These are phyloP conservation scores for Polydrusus pterygomalis DNA, from an alignment of 2,888 invertebrate species.

Conservation along the genomic window DNA sequence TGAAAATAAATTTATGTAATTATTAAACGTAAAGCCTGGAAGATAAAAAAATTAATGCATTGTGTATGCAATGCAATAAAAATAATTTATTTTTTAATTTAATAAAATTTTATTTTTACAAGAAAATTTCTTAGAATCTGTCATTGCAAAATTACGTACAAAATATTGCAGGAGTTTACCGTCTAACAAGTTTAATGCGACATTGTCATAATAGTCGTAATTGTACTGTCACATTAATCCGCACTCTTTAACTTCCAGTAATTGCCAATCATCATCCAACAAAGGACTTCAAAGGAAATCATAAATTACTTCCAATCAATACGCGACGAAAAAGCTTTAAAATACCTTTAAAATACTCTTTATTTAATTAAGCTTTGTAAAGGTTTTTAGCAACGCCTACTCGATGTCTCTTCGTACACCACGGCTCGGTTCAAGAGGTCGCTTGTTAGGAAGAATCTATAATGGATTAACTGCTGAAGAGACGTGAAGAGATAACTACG, in stretches of 20 bases:
- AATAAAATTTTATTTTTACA: too few species aligned
- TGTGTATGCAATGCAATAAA: too few species aligned
- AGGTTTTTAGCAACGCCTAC: conserved; percentile 53
- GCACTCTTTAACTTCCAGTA: background rate
- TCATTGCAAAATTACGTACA: too few species aligned
- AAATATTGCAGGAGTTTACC: too few species aligned
- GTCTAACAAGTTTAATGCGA: too few species aligned
- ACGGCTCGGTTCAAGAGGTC: conserved; percentile 50
- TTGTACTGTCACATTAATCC: background rate
- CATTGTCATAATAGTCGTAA: background rate
- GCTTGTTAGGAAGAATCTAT: conserved; percentile 47
- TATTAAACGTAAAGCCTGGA: too few species aligned
- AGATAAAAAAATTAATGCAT: too few species aligned
- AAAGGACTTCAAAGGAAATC: conserved; percentile 21
- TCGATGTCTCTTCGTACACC: conserved; percentile 45
- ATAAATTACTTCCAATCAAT: conserved; percentile 28
- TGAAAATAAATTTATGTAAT: too few species aligned
- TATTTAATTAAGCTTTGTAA: conserved; percentile 53
- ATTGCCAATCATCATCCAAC: conserved; percentile 7
- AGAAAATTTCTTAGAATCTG: too few species aligned
- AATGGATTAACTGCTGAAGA: conserved; percentile 53
- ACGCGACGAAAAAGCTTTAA: conserved; percentile 29
- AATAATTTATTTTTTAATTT: too few species aligned
- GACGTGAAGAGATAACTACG: conserved; percentile 29
- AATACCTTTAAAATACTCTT: conserved; percentile 39